Base-by-base conservation (phyloP, 2,888 invertebrate species). In the Seira ritae region DNA sequence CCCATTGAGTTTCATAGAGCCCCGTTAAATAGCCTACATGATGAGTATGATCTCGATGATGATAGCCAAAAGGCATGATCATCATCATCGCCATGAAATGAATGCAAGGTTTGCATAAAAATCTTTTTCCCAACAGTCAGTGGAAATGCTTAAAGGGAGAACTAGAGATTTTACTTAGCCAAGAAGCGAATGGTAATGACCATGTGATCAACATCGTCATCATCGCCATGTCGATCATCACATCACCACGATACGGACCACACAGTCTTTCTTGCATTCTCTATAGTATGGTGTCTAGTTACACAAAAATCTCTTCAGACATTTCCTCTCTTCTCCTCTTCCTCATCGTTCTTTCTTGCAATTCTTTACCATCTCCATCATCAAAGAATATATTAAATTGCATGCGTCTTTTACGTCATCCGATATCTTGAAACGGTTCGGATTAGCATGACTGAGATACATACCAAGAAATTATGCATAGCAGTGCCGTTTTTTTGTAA, bases 1-100 rank as follows among this genome's bases (percentile, higher is more conserved):
- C 68, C 78, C 83, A 83, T 83, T 83, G 78, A 78, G 78, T 83
- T 83, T 83, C 83, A 83, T 77, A 73, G 83, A 74, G 77, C 50
- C 67, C 65, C 37, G 78, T 72, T 76, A 82, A 77, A 82, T 74
- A 82, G 37, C 74, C 60, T 37, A 42, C 55, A 65, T 37, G 75
- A 37, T 31, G 8, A 55, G 12, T 50, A 60, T n/a, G 20, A 65
- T 55, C 73, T 69, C 60, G 70, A 79, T 72, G 71, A 78, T 77
- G 62, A 77, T 77, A 17, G 69, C 69, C 69, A 17, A 69, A 24
- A 69, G 69, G 69, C 69, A 69, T 42, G 69, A 69, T 69, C 69
- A 69, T 42, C 67, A 78, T 70, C 67, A 23, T 46, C 67, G 20
- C 15, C 67, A 77, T 76, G 42, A 55, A 62, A 62, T 62, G 62